A percentile compares a stretch with the other conserved stretches of the same genome.
phyloP scores from a whole-genome alignment of 2,113 vertebrate genomes.

The Andinoacara biseriatus region DNA sequence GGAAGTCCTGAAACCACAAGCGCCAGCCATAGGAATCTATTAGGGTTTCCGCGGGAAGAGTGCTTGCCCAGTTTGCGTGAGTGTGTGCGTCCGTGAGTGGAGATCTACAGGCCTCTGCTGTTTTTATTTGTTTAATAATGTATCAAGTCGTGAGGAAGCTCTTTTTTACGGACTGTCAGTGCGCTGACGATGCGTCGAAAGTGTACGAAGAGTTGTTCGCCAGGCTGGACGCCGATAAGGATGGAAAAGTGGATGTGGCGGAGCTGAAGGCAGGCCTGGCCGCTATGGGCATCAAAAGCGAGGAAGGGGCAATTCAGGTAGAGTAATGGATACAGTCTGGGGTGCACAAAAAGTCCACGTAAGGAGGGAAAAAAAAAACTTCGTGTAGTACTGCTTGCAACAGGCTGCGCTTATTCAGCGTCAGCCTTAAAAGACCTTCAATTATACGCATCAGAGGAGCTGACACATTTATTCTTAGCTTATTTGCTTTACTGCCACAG shows the following conservation, averaged over 20 bases:
- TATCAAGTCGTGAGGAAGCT: conserved; percentile 63
- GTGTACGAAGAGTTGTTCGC: conserved; percentile 87
- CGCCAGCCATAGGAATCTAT: conserved; percentile 24
- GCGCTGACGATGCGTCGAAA: conserved; percentile 66
- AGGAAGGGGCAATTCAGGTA: conserved; percentile 87
- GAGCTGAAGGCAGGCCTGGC: conserved; percentile 89
- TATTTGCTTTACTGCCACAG: neutral
- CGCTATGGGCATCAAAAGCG: conserved; percentile 84
- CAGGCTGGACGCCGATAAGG: conserved; percentile 88
- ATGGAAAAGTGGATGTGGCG: conserved; percentile 89
- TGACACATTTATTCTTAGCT: neutral
- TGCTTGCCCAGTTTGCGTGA: neutral
- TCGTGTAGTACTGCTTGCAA: neutral
- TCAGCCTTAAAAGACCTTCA: neutral
- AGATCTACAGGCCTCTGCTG: neutral
- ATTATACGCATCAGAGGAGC: neutral
- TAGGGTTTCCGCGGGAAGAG: neutral
- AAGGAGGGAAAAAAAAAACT: neutral
- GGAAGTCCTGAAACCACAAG: conserved; percentile 49
- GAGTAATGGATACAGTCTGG: neutral
- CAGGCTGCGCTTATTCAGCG: neutral
- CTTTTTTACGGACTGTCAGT: conserved; percentile 76
- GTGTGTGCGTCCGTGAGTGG: neutral
- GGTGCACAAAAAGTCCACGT: neutral
- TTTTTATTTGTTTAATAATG: conserved; percentile 48